These are phyloP conservation scores for Pandemis heparana DNA, from an alignment of 2,888 invertebrate species.

Conservation along the genomic window DNA sequence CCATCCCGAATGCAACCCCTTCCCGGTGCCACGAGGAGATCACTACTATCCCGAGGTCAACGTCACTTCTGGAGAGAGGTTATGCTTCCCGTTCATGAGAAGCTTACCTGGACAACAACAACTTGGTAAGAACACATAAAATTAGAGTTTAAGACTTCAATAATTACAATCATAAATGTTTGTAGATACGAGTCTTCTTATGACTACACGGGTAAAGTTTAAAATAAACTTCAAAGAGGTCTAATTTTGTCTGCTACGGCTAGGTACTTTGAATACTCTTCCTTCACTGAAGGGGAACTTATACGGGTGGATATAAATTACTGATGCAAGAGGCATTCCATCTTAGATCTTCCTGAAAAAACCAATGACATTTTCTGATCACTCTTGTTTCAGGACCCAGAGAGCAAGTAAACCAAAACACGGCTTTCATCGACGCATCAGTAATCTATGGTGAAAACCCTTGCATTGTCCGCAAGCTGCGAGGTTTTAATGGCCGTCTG, in stretches of 20 bases:
- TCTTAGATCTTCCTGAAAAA: no score
- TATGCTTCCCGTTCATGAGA: slow-evolving; percentile 98
- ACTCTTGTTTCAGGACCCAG: slow-evolving; percentile 88
- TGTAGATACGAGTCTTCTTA: no score
- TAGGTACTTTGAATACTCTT: no score
- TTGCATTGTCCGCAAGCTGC: slow-evolving; percentile 91
- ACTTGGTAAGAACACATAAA: slow-evolving; percentile 80
- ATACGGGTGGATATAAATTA: no score
- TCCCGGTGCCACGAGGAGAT: slow-evolving; percentile 95
- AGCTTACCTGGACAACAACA: slow-evolving; percentile 96
- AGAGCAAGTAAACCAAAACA: slow-evolving; percentile 97
- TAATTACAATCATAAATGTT: no score
- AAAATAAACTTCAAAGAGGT: no score
- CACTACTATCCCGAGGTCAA: slow-evolving; percentile 96
- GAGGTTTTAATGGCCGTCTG: slow-evolving; percentile 92
- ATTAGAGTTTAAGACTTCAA: no score
- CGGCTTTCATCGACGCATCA: slow-evolving; percentile 94
- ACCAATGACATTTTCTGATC: not conserved
- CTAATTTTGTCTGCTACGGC: no score
- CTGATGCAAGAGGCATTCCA: no score
- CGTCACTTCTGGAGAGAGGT: slow-evolving; percentile 91
- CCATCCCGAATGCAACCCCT: slow-evolving; percentile 97
- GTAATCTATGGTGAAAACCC: slow-evolving; percentile 96
- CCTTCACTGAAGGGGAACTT: no score
- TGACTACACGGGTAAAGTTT: no score